phyloP scores from a whole-genome alignment of 64 coral and sea anemone genomes.

The Stylophora pistillata region DNA sequence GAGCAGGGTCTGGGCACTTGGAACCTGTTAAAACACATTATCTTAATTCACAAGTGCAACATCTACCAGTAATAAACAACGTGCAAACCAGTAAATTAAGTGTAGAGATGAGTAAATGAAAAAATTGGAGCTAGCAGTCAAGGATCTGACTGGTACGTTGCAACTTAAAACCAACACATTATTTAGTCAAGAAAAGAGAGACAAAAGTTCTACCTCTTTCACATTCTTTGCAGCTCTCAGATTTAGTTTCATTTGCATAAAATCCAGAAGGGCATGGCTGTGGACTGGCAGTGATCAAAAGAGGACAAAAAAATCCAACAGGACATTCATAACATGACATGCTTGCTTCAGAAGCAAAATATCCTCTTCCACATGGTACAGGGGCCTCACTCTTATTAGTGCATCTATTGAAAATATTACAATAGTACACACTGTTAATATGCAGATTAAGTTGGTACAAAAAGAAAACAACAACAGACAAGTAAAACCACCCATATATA shows the following conservation, averaged over 20 bases:
- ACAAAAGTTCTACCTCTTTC: slow-evolving; percentile 52
- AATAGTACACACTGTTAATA: background rate
- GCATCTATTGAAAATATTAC: slow-evolving; percentile 41
- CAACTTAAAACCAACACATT: no score
- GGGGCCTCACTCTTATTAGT: slow-evolving; percentile 56
- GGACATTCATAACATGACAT: slow-evolving; percentile 57
- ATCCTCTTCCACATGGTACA: slow-evolving; percentile 77
- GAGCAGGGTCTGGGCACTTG: slow-evolving; percentile 56
- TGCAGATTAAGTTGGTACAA: no score
- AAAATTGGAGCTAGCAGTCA: no score
- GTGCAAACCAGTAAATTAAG: no score
- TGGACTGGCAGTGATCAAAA: slow-evolving; percentile 31
- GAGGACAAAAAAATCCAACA: slow-evolving; percentile 73
- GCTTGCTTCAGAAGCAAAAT: slow-evolving; percentile 48
- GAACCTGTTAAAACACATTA: slow-evolving; percentile 39
- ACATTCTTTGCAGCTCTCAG: slow-evolving; percentile 65
- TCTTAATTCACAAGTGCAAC: no score
- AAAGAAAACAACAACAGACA: no score
- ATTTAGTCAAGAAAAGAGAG: background rate
- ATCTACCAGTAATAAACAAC: no score
- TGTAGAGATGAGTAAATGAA: no score
- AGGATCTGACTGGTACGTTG: no score
- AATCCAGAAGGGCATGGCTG: slow-evolving; percentile 72
- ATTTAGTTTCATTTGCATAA: slow-evolving; percentile 65
- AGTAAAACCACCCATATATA: no score